phyloP scores from a whole-genome alignment of 2,797 vertebrate species.

The Eptatretus atami region DNA sequence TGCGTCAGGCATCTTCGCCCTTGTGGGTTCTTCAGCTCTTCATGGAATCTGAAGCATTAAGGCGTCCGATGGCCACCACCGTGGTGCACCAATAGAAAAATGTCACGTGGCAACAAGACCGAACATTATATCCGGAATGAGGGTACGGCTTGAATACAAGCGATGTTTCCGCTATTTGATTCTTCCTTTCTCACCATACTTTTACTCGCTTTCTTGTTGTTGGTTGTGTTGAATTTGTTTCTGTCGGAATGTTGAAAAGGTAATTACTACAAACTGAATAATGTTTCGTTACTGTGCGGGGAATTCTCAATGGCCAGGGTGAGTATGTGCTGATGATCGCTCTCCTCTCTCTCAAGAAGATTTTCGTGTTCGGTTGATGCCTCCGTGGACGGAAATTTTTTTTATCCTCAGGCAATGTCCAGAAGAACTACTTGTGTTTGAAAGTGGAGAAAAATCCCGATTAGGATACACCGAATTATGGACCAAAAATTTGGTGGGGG shows the following conservation, averaged over 20 bases:
- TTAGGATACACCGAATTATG: conserved; percentile 3
- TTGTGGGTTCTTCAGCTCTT: conserved; percentile 79
- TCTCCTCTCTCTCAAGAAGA: too few species aligned
- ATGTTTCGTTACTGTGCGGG: not conserved
- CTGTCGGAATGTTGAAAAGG: not conserved
- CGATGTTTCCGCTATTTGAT: too few species aligned
- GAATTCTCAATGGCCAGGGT: conserved; percentile 2
- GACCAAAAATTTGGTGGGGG: conserved; percentile 3
- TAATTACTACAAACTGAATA: not conserved
- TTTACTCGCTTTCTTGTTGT: too few species aligned
- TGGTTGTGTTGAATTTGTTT: too few species aligned
- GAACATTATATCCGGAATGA: too few species aligned
- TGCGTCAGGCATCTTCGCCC: conserved; percentile 68
- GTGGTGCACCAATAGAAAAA: too few species aligned
- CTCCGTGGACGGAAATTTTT: too few species aligned
- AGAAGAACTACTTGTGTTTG: not conserved
- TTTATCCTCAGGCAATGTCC: not conserved
- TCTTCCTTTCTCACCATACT: too few species aligned
- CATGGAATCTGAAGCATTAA: conserved; percentile 69
- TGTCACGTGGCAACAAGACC: too few species aligned
- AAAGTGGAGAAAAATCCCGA: conserved; percentile 2
- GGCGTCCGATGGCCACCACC: conserved; percentile 48
- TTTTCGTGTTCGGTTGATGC: too few species aligned
- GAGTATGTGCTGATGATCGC: not conserved
- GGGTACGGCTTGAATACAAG: too few species aligned